Percentiles rank a stretch among this genome's conserved stretches.
phyloP scores from a whole-genome alignment of 2,888 invertebrate species.

The Pollenia angustigena region DNA sequence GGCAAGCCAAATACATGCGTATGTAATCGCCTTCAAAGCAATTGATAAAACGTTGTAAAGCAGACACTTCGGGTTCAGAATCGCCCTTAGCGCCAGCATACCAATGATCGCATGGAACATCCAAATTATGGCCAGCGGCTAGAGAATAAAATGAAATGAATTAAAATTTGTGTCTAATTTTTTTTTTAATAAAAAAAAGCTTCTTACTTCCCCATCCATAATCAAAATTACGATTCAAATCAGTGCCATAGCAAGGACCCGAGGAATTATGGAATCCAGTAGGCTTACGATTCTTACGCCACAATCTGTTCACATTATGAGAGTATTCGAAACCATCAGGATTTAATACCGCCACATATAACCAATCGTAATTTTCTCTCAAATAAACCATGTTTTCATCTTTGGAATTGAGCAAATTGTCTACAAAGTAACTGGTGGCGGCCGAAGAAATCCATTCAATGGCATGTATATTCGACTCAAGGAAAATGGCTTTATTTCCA shows the following conservation, averaged over 20 bases:
- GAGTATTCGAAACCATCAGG: slow-evolving; percentile 79
- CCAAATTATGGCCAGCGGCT: slow-evolving; percentile 72
- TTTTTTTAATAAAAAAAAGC: background rate
- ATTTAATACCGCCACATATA: slow-evolving; percentile 78
- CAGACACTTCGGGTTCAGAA: slow-evolving; percentile 76
- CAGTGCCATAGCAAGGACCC: slow-evolving; percentile 77
- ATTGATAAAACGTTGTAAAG: slow-evolving; percentile 75
- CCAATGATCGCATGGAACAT: slow-evolving; percentile 80
- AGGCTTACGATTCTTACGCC: slow-evolving; percentile 80
- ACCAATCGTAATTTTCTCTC: slow-evolving; percentile 77
- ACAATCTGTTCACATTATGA: slow-evolving; percentile 76
- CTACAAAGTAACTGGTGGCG: slow-evolving; percentile 76
- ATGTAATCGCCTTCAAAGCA: slow-evolving; percentile 76
- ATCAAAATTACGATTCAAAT: slow-evolving; percentile 79
- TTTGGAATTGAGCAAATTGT: slow-evolving; percentile 75
- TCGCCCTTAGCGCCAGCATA: slow-evolving; percentile 77
- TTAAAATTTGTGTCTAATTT: background rate
- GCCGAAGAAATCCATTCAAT: slow-evolving; percentile 81
- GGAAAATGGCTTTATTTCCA: slow-evolving; percentile 78
- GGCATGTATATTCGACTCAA: slow-evolving; percentile 80
- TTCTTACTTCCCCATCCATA: slow-evolving; percentile 76
- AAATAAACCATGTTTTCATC: slow-evolving; percentile 74
- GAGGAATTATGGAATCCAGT: slow-evolving; percentile 76
- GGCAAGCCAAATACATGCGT: slow-evolving; percentile 78
- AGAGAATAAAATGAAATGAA: background rate